These are phyloP conservation scores for Furnarius figulus DNA, from an alignment of 2,113 vertebrate genomes.

Conservation along the genomic window DNA sequence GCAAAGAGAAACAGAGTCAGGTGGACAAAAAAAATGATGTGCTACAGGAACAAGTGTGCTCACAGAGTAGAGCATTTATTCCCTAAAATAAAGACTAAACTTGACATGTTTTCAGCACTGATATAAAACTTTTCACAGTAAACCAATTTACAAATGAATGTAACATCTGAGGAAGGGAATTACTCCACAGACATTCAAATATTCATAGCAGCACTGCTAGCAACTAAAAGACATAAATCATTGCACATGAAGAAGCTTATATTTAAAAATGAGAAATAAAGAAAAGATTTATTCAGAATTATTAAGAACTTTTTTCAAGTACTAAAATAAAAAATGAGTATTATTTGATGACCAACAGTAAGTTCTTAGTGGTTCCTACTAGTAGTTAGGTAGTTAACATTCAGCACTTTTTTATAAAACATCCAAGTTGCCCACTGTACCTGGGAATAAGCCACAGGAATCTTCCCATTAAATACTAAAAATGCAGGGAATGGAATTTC, in stretches of 20 bases:
- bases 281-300: not conserved
- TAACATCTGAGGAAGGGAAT: not conserved
- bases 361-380: not conserved
- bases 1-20: constrained; percentile 46
- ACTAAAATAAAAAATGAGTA: not conserved
- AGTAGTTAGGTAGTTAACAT: not conserved
- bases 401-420: not conserved
- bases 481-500: not conserved
- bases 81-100: not conserved
- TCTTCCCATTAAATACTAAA: not conserved
- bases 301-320: not conserved
- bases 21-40: not conserved
- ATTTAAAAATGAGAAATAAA: not conserved
- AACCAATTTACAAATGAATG: not conserved
- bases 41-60: not conserved
- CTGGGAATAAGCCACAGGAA: not conserved
- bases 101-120: not conserved
- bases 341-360: not conserved
- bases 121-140: not conserved
- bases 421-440: not conserved
- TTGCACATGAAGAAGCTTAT: not conserved
- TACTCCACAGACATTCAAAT: not conserved
- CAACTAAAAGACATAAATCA: not conserved
- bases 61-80: not conserved
- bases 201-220: not conserved